Conservation (phyloP, 2,888 invertebrate genomes). For the Drosophila mercatorum region DNA sequence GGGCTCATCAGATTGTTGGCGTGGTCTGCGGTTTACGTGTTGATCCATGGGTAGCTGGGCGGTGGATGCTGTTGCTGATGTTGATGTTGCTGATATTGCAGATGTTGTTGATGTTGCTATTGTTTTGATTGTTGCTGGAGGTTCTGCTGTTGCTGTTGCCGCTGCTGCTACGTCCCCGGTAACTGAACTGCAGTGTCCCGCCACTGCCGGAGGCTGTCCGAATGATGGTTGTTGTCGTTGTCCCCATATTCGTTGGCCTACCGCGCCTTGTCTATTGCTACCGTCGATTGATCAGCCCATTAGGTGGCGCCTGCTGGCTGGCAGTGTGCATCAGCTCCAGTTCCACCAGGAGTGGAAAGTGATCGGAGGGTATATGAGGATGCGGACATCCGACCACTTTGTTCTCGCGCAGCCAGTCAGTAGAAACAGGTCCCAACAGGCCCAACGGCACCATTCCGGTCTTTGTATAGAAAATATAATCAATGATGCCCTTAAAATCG, state of each 20-base stretch:
- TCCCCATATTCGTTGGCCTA: slow-evolving; percentile 64
- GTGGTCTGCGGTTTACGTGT: slow-evolving; percentile 47
- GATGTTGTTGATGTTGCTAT: slow-evolving; percentile 17
- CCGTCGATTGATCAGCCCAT: slow-evolving; percentile 94
- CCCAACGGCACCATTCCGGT: slow-evolving; percentile 98
- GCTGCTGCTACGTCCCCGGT: slow-evolving; percentile 37
- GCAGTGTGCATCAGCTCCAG: slow-evolving; percentile 94
- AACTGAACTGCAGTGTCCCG: slow-evolving; percentile 35
- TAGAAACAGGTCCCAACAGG: slow-evolving; percentile 96
- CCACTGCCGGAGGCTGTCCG: slow-evolving; percentile 31
- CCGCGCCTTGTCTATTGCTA: slow-evolving; percentile 87
- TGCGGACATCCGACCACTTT: slow-evolving; percentile 99
- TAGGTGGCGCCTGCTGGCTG: slow-evolving; percentile 88
- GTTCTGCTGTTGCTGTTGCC: slow-evolving; percentile 20
- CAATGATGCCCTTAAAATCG: slow-evolving; percentile 99
- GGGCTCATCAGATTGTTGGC: slow-evolving; percentile 26
- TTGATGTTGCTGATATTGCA: too few species aligned
- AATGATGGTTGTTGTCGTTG: slow-evolving; percentile 43
- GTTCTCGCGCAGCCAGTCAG: slow-evolving; percentile 96
- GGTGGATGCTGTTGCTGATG: slow-evolving; percentile 34
- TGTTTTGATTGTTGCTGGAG: slow-evolving; percentile 22
- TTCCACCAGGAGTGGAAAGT: slow-evolving; percentile 96
- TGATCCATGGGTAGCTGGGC: slow-evolving; percentile 50
- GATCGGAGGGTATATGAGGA: slow-evolving; percentile 98
- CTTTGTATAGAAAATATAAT: slow-evolving; percentile 99